Conservation (phyloP, 2,888 invertebrate genomes). For the Carabus problematicus region DNA sequence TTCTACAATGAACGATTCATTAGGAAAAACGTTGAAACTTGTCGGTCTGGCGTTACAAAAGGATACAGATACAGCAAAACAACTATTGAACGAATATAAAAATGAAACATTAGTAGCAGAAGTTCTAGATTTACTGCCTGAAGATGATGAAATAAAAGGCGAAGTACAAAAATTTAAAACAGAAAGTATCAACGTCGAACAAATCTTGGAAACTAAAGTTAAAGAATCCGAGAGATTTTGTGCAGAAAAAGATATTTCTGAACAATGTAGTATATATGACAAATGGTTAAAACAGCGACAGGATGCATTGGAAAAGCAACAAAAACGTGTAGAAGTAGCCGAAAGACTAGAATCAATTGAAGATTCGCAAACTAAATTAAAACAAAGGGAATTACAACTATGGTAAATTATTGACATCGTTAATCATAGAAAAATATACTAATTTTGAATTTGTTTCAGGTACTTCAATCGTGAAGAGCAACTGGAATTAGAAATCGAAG, state of each 20-base stretch:
- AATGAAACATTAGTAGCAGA: conserved; percentile 55
- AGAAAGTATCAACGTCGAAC: conserved; percentile 51
- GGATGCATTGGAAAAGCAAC: conserved; percentile 66
- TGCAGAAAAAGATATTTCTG: conserved; percentile 66
- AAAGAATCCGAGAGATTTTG: conserved; percentile 64
- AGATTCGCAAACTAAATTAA: conserved; percentile 65
- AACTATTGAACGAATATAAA: conserved; percentile 53
- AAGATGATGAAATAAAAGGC: conserved; percentile 51
- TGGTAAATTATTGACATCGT: conserved; percentile 57
- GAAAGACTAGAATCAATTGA: conserved; percentile 65
- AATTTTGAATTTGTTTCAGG: conserved; percentile 49
- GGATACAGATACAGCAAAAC: conserved; percentile 52
- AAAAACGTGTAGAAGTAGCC: conserved; percentile 61
- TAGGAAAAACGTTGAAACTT: conserved; percentile 61
- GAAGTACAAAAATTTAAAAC: conserved; percentile 47
- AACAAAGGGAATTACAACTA: conserved; percentile 68
- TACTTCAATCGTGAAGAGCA: conserved; percentile 84
- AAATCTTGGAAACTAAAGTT: conserved; percentile 62
- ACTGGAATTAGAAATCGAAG: conserved; percentile 75
- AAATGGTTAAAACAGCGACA: conserved; percentile 68
- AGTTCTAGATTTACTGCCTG: conserved; percentile 57
- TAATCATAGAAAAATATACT: not conserved
- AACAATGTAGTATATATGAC: conserved; percentile 66
- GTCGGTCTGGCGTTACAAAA: conserved; percentile 58
- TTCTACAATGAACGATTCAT: conserved; percentile 59